Evolutionary conservation across 2,888 invertebrate species (phyloP).

Genomic region (Alloplasta piceator): DNA sequence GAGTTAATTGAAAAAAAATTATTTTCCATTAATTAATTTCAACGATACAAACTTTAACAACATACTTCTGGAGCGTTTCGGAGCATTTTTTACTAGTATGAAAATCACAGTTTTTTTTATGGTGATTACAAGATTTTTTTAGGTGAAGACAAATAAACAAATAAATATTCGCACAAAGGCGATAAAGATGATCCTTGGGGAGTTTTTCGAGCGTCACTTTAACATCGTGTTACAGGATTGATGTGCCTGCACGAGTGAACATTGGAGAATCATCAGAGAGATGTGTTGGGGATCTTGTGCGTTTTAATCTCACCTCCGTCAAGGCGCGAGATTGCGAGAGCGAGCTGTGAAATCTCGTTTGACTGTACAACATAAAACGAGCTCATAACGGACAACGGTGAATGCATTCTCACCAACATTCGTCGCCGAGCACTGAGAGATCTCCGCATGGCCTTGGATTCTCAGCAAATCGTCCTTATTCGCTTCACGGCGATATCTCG

Average conservation of each 20-base stretch:
- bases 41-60: too few relatives aligned
- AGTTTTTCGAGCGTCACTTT: constrained; percentile 35
- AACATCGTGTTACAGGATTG: constrained; percentile 43
- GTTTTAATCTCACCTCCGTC: constrained; percentile 12
- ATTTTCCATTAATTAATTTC: too few relatives aligned
- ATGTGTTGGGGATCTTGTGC: constrained; percentile 12
- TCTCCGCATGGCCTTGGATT: constrained; percentile 45
- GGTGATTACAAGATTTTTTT: too few relatives aligned
- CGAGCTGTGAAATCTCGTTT: background rate
- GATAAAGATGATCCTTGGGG: constrained; percentile 16
- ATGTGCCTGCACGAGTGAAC: constrained; percentile 12
- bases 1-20: too few relatives aligned
- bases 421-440: constrained; percentile 25
- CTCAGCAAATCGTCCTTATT: constrained; percentile 25
- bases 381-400: constrained; percentile 37
- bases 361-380: constrained; percentile 3
- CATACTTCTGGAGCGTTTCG: too few relatives aligned
- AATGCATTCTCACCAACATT: constrained; percentile 35
- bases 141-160: constrained; percentile 20
- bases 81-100: too few relatives aligned
- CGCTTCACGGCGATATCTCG: constrained; percentile 33
- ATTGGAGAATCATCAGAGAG: constrained; percentile 16
- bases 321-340: constrained; percentile 2
- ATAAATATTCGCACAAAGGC: constrained; percentile 35
- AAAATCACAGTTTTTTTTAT: too few relatives aligned